These are phyloP conservation scores for Monomorium pharaonis DNA, from an alignment of 1,140 invertebrate species.

Conservation along the genomic window DNA sequence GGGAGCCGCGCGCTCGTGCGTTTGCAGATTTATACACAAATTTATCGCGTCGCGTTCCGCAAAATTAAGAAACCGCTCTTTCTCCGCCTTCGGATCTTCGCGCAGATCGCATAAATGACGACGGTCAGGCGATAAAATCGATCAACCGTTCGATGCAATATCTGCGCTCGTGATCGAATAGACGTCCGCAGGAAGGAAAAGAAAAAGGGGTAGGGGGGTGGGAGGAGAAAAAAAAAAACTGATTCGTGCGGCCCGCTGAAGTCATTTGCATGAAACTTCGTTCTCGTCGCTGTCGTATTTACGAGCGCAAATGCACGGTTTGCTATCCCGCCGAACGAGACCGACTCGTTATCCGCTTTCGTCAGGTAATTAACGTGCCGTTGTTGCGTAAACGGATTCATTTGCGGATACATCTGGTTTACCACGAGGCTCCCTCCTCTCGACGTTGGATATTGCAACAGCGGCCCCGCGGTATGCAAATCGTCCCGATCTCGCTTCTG, in stretches of 20 bases:
- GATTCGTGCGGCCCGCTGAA: not conserved
- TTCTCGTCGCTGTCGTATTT: slow-evolving; percentile 36
- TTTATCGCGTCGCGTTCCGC: not conserved
- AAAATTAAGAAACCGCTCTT: slow-evolving; percentile 16
- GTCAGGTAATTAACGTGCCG: slow-evolving; percentile 41
- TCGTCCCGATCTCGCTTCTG: slow-evolving; percentile 30
- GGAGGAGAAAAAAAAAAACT: not conserved
- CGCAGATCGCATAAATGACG: slow-evolving; percentile 22
- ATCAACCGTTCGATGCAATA: slow-evolving; percentile 35
- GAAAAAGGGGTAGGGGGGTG: too few relatives aligned
- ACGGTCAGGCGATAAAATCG: slow-evolving; percentile 40
- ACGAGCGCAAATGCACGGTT: slow-evolving; percentile 29
- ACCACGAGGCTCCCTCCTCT: slow-evolving; percentile 23
- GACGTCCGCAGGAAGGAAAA: not conserved
- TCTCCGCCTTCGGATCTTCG: not conserved
- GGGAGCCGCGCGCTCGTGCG: not conserved
- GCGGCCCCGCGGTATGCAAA: slow-evolving; percentile 32
- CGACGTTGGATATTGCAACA: not conserved
- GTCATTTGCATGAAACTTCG: slow-evolving; percentile 29
- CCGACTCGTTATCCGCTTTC: slow-evolving; percentile 18
- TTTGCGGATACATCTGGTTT: slow-evolving; percentile 15
- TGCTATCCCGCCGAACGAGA: slow-evolving; percentile 9
- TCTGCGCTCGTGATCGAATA: slow-evolving; percentile 37
- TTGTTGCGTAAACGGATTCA: slow-evolving; percentile 52
- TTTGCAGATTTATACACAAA: not conserved